Conservation (phyloP, 1,140 invertebrate species). For the Coenobita brevimanus region DNA sequence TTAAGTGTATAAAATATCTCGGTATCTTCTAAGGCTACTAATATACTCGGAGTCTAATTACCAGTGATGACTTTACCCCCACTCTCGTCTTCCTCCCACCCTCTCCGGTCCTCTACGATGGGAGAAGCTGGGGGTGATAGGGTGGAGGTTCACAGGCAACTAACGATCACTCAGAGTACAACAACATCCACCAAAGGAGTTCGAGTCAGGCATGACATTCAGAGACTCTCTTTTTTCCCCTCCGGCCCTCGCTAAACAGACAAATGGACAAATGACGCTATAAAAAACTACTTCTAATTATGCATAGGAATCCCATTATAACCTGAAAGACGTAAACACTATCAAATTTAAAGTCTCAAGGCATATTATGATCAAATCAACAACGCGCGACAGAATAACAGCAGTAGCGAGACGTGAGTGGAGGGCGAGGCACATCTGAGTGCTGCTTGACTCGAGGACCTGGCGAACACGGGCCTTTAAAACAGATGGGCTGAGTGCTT, state of each 20-base stretch:
- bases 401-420: neutral
- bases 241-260: too few species aligned
- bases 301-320: too few species aligned
- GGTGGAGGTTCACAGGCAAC: slow-evolving; percentile 17
- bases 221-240: too few species aligned
- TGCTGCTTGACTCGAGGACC: slow-evolving; percentile 10
- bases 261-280: too few species aligned
- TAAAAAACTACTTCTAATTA: too few species aligned
- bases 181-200: neutral
- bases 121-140: neutral
- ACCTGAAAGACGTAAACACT: too few species aligned
- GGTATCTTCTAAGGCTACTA: slow-evolving; percentile 44
- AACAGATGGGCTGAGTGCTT: slow-evolving; percentile 40
- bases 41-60: slow-evolving; percentile 39
- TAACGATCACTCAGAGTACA: slow-evolving; percentile 28
- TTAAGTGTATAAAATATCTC: slow-evolving; percentile 52
- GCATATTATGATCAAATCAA: too few species aligned
- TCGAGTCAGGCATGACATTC: too few species aligned
- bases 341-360: too few species aligned
- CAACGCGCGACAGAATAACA: neutral
- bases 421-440: neutral
- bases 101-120: too few species aligned
- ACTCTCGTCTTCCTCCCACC: neutral
- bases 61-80: slow-evolving; percentile 2
- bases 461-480: slow-evolving; percentile 24